These are phyloP conservation scores for Anoplolepis gracilipes DNA, from an alignment of 1,140 invertebrate species.

Conservation along the genomic window DNA sequence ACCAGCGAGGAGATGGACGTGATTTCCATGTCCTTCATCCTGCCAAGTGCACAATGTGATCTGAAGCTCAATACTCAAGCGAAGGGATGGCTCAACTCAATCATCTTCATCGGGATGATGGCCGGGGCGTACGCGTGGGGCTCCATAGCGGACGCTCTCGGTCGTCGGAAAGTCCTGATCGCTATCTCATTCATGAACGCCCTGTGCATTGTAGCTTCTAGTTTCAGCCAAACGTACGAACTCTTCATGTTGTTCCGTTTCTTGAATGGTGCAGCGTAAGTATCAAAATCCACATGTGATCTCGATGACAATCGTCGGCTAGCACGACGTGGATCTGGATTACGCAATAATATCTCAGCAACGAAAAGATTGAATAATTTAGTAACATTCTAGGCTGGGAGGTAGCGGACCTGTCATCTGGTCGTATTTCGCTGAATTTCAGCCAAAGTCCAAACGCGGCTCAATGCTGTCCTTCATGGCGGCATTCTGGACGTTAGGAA, in stretches of 20 bases:
- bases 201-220: conserved; percentile 94
- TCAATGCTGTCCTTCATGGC: conserved; percentile 97
- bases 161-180: conserved; percentile 94
- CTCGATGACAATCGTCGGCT: not conserved
- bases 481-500: conserved; percentile 96
- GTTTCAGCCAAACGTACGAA: conserved; percentile 94
- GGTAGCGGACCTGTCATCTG: conserved; percentile 98
- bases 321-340: not conserved
- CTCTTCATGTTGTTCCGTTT: conserved; percentile 96
- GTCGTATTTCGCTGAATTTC: conserved; percentile 98
- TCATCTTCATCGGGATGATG: conserved; percentile 97
- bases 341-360: conserved; percentile 17
- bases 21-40: conserved; percentile 97
- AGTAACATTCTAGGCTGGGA: conserved; percentile 90
- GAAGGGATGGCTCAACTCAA: conserved; percentile 95
- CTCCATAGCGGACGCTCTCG: conserved; percentile 94
- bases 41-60: conserved; percentile 97
- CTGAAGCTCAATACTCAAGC: conserved; percentile 93
- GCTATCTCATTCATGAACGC: conserved; percentile 96
- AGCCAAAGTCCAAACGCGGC: conserved; percentile 95
- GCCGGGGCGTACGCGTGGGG: conserved; percentile 96
- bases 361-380: conserved; percentile 45
- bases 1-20: conserved; percentile 98
- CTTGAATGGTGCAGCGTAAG: conserved; percentile 96
- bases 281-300: not conserved